A percentile compares a stretch with the other conserved stretches of the same genome.
Conservation (phyloP, 2,797 vertebrate genomes). For the Cirrhinus molitorella region DNA sequence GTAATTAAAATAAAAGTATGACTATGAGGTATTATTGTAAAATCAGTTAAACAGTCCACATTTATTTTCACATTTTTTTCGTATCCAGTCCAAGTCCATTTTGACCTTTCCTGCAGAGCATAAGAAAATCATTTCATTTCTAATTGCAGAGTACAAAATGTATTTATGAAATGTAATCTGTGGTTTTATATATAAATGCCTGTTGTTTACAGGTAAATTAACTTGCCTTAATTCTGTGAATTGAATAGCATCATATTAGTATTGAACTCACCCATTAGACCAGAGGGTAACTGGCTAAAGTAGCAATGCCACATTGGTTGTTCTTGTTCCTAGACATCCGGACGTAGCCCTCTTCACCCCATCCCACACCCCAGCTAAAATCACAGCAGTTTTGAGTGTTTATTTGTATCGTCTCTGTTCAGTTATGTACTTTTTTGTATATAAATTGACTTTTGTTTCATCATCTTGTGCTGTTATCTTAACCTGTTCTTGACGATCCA, state of each 20-base stretch:
- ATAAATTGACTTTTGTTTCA: not conserved
- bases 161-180: not conserved
- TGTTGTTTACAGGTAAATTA: not conserved
- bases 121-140: too few species aligned
- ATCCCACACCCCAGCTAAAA: constrained; percentile 78
- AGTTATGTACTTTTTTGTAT: not conserved
- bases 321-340: constrained; percentile 80
- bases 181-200: not conserved
- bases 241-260: not conserved
- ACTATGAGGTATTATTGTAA: not conserved
- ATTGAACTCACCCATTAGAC: constrained; percentile 70
- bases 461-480: constrained; percentile 8
- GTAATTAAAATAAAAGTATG: too few species aligned
- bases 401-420: not conserved
- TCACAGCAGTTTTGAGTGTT: constrained; percentile 52
- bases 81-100: too few species aligned
- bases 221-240: not conserved
- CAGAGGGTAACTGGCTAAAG: constrained; percentile 80
- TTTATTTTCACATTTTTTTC: too few species aligned
- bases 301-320: constrained; percentile 84
- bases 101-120: too few species aligned
- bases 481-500: constrained; percentile 88
- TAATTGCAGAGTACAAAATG: too few species aligned
- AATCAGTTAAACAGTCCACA: too few species aligned
- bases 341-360: constrained; percentile 82